A percentile compares a stretch with the other conserved stretches of the same genome.
phyloP scores from a whole-genome alignment of 2,113 vertebrate genomes.

The Lagopus leucura region DNA sequence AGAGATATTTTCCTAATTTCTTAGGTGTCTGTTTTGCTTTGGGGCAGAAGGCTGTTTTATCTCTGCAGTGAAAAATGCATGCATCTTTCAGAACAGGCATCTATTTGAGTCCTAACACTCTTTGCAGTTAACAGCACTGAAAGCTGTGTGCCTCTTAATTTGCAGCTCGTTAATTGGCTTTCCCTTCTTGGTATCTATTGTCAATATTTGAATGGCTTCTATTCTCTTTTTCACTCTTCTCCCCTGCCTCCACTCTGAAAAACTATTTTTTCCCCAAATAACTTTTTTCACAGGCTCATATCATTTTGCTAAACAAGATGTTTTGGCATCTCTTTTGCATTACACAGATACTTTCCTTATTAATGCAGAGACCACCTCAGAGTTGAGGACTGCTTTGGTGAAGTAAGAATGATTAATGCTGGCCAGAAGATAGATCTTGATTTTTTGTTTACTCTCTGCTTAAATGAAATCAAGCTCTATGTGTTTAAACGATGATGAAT shows the following conservation, averaged over 20 bases:
- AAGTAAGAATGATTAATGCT: neutral
- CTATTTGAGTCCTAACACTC: neutral
- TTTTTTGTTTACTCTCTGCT: neutral
- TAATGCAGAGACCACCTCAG: neutral
- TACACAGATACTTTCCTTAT: neutral
- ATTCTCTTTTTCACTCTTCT: neutral
- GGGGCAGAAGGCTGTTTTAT: neutral
- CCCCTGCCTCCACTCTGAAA: no score
- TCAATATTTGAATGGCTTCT: neutral
- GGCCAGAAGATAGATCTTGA: neutral
- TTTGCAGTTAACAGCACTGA: neutral
- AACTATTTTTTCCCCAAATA: neutral
- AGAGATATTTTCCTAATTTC: neutral
- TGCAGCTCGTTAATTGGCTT: neutral
- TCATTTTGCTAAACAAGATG: neutral
- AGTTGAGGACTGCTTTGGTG: neutral
- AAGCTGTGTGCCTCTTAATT: neutral
- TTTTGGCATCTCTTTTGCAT: neutral
- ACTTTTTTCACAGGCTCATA: neutral
- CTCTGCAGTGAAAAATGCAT: slow-evolving; percentile 6
- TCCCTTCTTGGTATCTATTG: neutral
- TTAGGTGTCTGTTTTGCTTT: neutral
- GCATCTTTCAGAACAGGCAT: neutral
- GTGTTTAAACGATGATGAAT: neutral
- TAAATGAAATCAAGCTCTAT: neutral